Percentiles rank a stretch among this genome's conserved stretches.
These are phyloP conservation scores for Hylia prasina DNA, from an alignment of 2,113 vertebrate species.

Conservation along the genomic window DNA sequence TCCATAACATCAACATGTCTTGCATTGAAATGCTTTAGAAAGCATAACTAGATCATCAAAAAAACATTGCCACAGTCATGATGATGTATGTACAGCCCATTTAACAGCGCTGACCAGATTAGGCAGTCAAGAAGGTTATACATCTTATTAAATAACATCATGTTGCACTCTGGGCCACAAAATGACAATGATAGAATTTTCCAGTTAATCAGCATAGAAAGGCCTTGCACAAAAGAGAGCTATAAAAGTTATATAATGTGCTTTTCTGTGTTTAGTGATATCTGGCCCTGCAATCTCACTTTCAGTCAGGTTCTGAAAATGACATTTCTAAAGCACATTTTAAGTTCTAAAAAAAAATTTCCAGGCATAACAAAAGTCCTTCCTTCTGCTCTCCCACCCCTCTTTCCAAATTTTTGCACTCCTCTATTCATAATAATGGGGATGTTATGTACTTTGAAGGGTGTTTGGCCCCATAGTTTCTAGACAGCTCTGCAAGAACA, in stretches of 20 bases:
- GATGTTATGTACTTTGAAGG: background rate
- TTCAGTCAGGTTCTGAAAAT: slow-evolving; percentile 16
- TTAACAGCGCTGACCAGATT: background rate
- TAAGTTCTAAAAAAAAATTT: background rate
- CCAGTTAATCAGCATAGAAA: slow-evolving; percentile 46
- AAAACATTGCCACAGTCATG: background rate
- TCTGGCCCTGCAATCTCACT: slow-evolving; percentile 33
- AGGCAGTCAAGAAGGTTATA: slow-evolving; percentile 16
- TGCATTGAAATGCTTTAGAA: background rate
- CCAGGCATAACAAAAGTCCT: background rate
- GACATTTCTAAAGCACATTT: slow-evolving; percentile 29
- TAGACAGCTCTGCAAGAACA: background rate
- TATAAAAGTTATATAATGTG: slow-evolving; percentile 32
- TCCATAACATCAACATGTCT: background rate
- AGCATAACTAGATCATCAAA: slow-evolving; percentile 8
- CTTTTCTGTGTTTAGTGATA: slow-evolving; percentile 26
- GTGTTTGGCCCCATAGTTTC: background rate
- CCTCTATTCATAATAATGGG: background rate
- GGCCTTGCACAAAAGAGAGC: slow-evolving; percentile 10
- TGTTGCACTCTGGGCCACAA: slow-evolving; percentile 21
- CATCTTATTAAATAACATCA: slow-evolving; percentile 50
- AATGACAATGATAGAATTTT: slow-evolving; percentile 47
- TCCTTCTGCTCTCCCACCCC: accelerated
- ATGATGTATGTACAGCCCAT: background rate
- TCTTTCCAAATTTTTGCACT: background rate